Conservation (phyloP, 1,140 invertebrate species). For the Tenebrio molitor region DNA sequence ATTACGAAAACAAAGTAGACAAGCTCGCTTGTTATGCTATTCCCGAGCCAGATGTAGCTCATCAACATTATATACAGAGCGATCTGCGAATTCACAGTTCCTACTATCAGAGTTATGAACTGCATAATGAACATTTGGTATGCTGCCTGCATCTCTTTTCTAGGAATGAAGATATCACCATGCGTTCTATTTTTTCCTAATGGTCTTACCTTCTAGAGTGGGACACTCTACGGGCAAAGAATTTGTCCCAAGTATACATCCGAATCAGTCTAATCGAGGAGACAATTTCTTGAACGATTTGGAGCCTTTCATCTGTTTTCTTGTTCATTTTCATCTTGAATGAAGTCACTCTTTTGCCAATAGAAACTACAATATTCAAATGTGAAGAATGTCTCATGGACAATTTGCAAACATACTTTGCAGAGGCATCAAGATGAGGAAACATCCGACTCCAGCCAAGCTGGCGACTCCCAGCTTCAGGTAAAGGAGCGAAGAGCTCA, state of each 20-base stretch:
- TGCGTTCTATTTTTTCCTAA: not conserved
- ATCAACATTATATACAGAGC: slow-evolving; percentile 71
- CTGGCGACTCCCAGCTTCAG: slow-evolving; percentile 79
- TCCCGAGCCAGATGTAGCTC: slow-evolving; percentile 78
- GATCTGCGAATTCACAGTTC: slow-evolving; percentile 77
- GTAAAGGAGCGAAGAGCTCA: slow-evolving; percentile 85
- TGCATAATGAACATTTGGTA: slow-evolving; percentile 54
- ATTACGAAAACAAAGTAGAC: slow-evolving; percentile 83
- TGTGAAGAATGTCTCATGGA: too few species aligned
- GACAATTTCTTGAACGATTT: slow-evolving; percentile 56
- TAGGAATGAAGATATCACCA: slow-evolving; percentile 46
- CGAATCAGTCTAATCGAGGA: slow-evolving; percentile 59
- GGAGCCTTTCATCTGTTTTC: slow-evolving; percentile 59
- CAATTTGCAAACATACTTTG: slow-evolving; percentile 72
- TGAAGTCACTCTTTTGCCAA: slow-evolving; percentile 31
- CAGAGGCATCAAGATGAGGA: slow-evolving; percentile 86
- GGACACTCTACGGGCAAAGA: slow-evolving; percentile 52
- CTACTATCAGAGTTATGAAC: slow-evolving; percentile 51
- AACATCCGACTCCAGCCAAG: slow-evolving; percentile 81
- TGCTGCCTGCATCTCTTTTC: slow-evolving; percentile 56
- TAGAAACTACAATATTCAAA: slow-evolving; percentile 41
- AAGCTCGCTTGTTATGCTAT: slow-evolving; percentile 80
- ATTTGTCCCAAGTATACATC: slow-evolving; percentile 59
- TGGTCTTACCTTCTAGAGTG: slow-evolving; percentile 51
- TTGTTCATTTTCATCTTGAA: slow-evolving; percentile 46